phyloP scores from a whole-genome alignment of 2,797 vertebrate species.

The Salarias fasciatus region DNA sequence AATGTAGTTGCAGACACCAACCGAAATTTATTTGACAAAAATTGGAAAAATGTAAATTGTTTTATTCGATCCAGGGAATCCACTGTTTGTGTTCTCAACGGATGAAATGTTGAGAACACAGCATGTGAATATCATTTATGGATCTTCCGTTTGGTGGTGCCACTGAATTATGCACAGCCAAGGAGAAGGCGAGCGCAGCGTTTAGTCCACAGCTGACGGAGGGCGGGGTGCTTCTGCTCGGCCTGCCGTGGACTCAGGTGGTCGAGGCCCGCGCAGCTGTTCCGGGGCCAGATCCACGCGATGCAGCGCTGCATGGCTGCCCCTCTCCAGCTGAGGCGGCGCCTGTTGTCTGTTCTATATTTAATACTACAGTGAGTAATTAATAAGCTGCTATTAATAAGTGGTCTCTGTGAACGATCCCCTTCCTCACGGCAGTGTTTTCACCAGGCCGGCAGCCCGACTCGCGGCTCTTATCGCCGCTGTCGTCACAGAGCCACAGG shows the following conservation, averaged over 20 bases:
- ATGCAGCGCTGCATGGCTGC: constrained; percentile 39
- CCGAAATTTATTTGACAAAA: no score
- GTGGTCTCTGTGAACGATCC: constrained; percentile 68
- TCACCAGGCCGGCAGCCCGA: constrained; percentile 45
- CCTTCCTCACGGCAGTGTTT: constrained; percentile 53
- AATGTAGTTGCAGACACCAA: no score
- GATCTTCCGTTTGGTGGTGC: constrained; percentile 15
- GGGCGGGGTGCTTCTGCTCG: constrained; percentile 38
- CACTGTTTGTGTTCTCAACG: no score
- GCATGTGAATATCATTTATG: background rate
- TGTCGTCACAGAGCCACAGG: constrained; percentile 38
- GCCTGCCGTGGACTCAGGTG: constrained; percentile 65
- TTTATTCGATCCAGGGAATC: no score
- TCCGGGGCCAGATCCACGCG: constrained; percentile 52
- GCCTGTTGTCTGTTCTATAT: constrained; percentile 79
- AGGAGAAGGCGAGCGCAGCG: constrained; percentile 26
- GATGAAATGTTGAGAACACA: background rate
- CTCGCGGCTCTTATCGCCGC: constrained; percentile 61
- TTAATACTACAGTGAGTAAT: constrained; percentile 81
- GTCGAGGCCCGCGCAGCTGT: constrained; percentile 72
- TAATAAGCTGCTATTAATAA: constrained; percentile 85
- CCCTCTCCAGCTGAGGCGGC: constrained; percentile 73
- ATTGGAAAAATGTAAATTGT: no score
- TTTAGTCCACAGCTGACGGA: constrained; percentile 49
- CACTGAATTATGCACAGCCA: constrained; percentile 18